Evolutionary conservation across 1,140 invertebrate genomes (phyloP), one percentile per base, ranked within the genome.

Genomic region (Antheraea pernyi): DNA sequence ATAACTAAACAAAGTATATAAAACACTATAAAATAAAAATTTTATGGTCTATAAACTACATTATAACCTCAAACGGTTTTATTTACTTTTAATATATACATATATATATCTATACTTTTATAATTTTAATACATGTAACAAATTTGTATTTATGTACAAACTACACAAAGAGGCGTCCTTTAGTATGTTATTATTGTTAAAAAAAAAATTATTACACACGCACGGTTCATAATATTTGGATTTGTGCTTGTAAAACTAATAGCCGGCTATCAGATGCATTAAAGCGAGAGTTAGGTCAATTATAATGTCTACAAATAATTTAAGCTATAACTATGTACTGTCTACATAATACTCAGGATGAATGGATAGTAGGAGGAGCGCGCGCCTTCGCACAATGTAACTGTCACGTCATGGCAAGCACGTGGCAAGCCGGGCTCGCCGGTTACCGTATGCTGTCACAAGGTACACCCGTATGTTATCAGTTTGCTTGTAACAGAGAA

Each of bases 401-500:
- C 63, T 65, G 72, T 75, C 70, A 76, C 73, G 69, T 74, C 73
- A 71, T 70, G 39, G 61, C 71, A 73, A 36, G 46, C 78, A 76
- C 74, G 78, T 73, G 78, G 64, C 72, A 63, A 53, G 65, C 36
- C 60, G 60, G 65, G 37, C 42, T 36, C 58, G 58, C 63, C 65
- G 62, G 36, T 64, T 61, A 65, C 7, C 3, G 64, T 65, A 19
- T 13, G 19, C 18, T 13, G 46, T 48, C 39, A 65, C 39, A 30
- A 61, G 60, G 60, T 30, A 39, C n/a, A n/a, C 65, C 19, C 42
- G 58, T 74, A 58, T 16, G 63, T 64, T 71, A 70, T 66, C 71
- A 30, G 77, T 70, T 81, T 82, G 80, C 84, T 80, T 80, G 78
- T 82, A 42, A 70, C 66, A 67, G 70, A 79, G 78, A 83, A 83